Percentiles rank a stretch among this genome's conserved stretches.
These are phyloP conservation scores for Amyelois transitella DNA, from an alignment of 1,140 invertebrate genomes.

Conservation along the genomic window DNA sequence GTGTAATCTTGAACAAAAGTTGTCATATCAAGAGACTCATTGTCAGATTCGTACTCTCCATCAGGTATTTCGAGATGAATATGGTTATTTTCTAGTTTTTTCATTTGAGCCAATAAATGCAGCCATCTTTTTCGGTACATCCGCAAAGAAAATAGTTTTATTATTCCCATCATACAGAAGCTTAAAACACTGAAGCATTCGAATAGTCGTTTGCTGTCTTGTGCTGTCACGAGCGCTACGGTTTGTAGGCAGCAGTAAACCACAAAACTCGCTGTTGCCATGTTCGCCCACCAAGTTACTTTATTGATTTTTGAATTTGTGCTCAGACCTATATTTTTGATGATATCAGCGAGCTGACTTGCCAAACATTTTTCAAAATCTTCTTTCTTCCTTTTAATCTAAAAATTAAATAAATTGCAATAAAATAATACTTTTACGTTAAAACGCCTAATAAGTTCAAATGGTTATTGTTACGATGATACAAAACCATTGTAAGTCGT, in stretches of 20 bases:
- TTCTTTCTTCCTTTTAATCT: neutral
- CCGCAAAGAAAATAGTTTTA: slow-evolving; percentile 35
- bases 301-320: neutral
- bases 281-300: slow-evolving; percentile 22
- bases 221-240: slow-evolving; percentile 24
- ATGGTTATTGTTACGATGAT: too few relatives aligned
- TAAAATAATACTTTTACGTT: neutral
- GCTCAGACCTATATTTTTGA: slow-evolving; percentile 16
- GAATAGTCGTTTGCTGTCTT: slow-evolving; percentile 34
- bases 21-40: slow-evolving; percentile 14
- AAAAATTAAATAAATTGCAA: too few relatives aligned
- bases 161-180: slow-evolving; percentile 43
- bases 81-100: slow-evolving; percentile 32
- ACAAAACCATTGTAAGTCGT: too few relatives aligned
- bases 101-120: slow-evolving; percentile 22
- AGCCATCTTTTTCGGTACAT: slow-evolving; percentile 25
- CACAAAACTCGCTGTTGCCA: slow-evolving; percentile 32
- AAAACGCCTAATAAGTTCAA: too few relatives aligned
- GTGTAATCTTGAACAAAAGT: slow-evolving; percentile 30
- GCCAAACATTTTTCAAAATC: neutral
- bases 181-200: slow-evolving; percentile 43
- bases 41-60: neutral
- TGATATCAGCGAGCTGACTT: neutral
- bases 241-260: slow-evolving; percentile 29
- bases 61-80: slow-evolving; percentile 25